phyloP scores from a whole-genome alignment of 1,140 invertebrate genomes.

The Plutomurus gul region DNA sequence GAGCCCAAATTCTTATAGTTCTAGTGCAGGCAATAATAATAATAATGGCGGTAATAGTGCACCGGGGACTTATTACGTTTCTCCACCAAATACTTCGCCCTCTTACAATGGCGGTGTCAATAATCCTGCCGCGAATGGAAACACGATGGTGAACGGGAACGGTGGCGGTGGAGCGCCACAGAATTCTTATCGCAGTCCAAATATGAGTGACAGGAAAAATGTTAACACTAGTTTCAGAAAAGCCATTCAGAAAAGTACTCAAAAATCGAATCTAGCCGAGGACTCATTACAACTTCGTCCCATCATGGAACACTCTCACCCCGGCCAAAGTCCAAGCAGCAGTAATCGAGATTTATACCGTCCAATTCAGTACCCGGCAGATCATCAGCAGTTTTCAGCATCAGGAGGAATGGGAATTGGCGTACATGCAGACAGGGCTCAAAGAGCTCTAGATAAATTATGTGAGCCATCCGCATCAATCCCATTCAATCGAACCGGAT shows the following conservation, averaged over 20 bases:
- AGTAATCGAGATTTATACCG: slow-evolving; percentile 43
- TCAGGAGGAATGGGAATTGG: slow-evolving; percentile 32
- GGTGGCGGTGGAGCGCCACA: background rate
- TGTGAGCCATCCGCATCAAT: slow-evolving; percentile 15
- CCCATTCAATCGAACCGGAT: slow-evolving; percentile 40
- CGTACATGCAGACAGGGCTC: slow-evolving; percentile 44
- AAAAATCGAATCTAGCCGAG: slow-evolving; percentile 54
- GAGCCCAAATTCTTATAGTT: background rate
- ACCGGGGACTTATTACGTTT: slow-evolving; percentile 18
- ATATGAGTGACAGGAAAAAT: slow-evolving; percentile 50
- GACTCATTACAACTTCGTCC: slow-evolving; percentile 49
- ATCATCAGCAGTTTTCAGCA: background rate
- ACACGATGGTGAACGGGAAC: background rate
- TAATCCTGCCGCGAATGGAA: background rate
- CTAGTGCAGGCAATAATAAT: background rate
- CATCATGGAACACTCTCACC: slow-evolving; percentile 37
- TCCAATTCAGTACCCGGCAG: slow-evolving; percentile 29
- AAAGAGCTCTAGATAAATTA: slow-evolving; percentile 47
- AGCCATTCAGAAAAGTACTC: slow-evolving; percentile 55
- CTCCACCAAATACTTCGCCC: slow-evolving; percentile 27
- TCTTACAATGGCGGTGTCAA: background rate
- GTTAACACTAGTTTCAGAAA: slow-evolving; percentile 55
- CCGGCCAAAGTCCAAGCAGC: background rate
- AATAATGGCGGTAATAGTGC: background rate
- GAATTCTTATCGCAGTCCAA: slow-evolving; percentile 41